These are phyloP conservation scores for Eupithecia abbreviata DNA, from an alignment of 2,888 invertebrate species.

Conservation along the genomic window DNA sequence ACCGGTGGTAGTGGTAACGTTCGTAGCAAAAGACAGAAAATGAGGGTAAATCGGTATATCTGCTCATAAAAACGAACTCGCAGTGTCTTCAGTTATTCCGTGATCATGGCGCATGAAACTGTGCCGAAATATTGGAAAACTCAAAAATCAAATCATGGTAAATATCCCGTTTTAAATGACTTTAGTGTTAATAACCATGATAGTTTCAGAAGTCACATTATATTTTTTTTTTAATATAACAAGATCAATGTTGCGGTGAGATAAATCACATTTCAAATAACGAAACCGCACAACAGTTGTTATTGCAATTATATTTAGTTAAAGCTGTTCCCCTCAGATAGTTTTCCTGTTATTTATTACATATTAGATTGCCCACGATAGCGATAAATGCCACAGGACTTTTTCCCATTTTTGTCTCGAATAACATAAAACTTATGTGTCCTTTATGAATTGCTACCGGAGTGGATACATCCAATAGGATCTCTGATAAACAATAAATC, in stretches of 20 bases:
- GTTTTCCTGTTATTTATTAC: conserved; percentile 41
- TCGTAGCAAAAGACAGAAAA: too few relatives aligned
- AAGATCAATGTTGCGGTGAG: conserved; percentile 5
- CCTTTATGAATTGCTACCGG: neutral
- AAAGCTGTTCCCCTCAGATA: conserved; percentile 28
- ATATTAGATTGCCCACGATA: conserved; percentile 38
- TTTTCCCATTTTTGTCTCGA: conserved; percentile 24
- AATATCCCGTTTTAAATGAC: too few relatives aligned
- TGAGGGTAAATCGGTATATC: too few relatives aligned
- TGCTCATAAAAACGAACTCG: too few relatives aligned
- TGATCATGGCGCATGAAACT: too few relatives aligned
- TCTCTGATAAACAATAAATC: conserved; percentile 1
- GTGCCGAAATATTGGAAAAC: too few relatives aligned
- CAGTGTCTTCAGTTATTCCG: too few relatives aligned
- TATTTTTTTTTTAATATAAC: neutral
- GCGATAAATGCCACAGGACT: conserved; percentile 25
- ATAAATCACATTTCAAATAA: conserved; percentile 25
- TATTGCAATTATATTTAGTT: conserved; percentile 37
- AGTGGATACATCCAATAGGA: neutral
- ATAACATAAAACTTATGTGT: conserved; percentile 11
- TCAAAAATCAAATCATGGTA: too few relatives aligned
- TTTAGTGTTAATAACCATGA: too few relatives aligned
- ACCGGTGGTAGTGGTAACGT: too few relatives aligned
- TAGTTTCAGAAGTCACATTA: too few relatives aligned
- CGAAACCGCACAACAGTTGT: conserved; percentile 36